These are phyloP conservation scores for Microlaimidae sp. DNA, from an alignment of 2,888 invertebrate genomes.

Conservation along the genomic window DNA sequence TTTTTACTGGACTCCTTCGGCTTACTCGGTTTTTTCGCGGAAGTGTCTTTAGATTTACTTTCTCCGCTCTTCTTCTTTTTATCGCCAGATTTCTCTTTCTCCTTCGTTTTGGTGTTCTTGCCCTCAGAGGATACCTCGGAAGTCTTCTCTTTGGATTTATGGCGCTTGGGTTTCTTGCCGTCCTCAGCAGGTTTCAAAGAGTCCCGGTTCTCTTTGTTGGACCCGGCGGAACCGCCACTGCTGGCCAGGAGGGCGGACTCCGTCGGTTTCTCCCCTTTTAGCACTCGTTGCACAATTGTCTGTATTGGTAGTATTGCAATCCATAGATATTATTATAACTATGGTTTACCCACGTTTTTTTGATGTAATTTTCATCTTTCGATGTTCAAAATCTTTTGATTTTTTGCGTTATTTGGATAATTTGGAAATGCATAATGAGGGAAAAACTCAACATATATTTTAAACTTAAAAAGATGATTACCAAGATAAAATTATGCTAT, in stretches of 20 bases:
- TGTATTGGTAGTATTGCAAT: no score
- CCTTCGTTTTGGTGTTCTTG: background rate
- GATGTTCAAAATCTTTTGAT: no score
- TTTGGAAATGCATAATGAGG: no score
- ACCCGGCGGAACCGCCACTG: slow-evolving; percentile 10
- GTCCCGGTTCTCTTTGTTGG: slow-evolving; percentile 11
- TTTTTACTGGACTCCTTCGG: background rate
- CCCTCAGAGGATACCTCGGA: background rate
- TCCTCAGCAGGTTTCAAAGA: background rate
- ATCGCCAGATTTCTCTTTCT: background rate
- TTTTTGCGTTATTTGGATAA: no score
- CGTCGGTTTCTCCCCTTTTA: slow-evolving; percentile 1
- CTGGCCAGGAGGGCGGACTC: background rate
- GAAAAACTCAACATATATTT: no score
- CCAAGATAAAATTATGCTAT: no score
- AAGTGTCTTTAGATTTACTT: no score
- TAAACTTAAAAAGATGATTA: no score
- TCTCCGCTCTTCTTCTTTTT: background rate
- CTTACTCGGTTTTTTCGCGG: background rate
- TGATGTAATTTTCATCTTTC: no score
- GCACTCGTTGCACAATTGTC: background rate
- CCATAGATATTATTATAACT: no score
- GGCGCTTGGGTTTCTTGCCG: background rate
- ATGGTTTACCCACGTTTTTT: no score
- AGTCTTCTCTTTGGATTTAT: background rate